These are phyloP conservation scores for pig (Sus scrofa) DNA, from an alignment of 2,113 vertebrate genomes.

Conservation along the genomic window T2T-Sscrofa CM000825.6:54682001-54682500, in stretches of 20 bases:
- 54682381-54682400: background rate
- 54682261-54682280: background rate
- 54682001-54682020: conserved; percentile 90
- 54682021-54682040: conserved; percentile 90
- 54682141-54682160: background rate
- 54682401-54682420: background rate
- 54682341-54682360: background rate
- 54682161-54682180: background rate
- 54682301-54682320: background rate
- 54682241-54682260: background rate
- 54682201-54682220: background rate
- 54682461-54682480: background rate
- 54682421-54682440: background rate
- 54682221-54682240: background rate
- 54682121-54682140: conserved; percentile 81
- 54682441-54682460: background rate
- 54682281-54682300: background rate
- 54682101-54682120: conserved; percentile 90
- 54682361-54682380: background rate
- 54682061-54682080: conserved; percentile 82
- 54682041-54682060: conserved; percentile 85
- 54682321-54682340: background rate
- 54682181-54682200: background rate
- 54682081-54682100: conserved; percentile 86
- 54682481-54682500: background rate